Percentiles rank a stretch among this genome's conserved stretches.
These are phyloP conservation scores for Tyrophagus putrescentiae DNA, from an alignment of 1,140 invertebrate genomes.

Conservation along the genomic window DNA sequence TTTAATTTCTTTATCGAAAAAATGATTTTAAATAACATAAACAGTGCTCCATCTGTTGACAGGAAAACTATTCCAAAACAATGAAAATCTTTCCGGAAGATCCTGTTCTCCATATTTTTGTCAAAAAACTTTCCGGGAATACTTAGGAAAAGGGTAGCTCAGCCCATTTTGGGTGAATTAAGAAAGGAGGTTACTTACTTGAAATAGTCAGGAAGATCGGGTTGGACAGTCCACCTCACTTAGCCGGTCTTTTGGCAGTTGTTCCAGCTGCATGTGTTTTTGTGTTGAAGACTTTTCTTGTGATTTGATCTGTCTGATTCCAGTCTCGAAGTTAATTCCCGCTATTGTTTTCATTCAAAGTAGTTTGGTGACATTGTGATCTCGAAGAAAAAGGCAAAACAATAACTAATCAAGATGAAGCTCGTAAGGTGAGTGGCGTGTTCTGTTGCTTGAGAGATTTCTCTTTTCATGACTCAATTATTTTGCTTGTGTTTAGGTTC, in stretches of 20 bases:
- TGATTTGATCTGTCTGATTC: too few relatives aligned
- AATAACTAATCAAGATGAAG: constrained; percentile 14
- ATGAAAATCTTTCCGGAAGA: not conserved
- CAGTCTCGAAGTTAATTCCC: too few relatives aligned
- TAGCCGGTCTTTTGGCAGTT: too few relatives aligned
- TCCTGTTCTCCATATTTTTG: not conserved
- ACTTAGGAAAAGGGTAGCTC: not conserved
- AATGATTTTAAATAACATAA: too few relatives aligned
- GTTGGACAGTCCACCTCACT: not conserved
- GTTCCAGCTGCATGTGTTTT: too few relatives aligned
- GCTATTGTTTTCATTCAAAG: too few relatives aligned
- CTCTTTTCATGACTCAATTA: constrained; percentile 9
- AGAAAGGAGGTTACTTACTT: not conserved
- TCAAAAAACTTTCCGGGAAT: not conserved
- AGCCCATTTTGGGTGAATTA: not conserved
- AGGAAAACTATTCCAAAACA: too few relatives aligned
- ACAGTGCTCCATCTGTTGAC: too few relatives aligned
- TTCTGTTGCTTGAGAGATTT: not conserved
- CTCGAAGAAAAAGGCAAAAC: not conserved
- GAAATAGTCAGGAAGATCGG: too few relatives aligned
- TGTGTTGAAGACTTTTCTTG: too few relatives aligned
- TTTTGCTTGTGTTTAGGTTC: constrained; percentile 48
- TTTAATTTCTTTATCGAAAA: too few relatives aligned
- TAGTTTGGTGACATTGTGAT: too few relatives aligned
- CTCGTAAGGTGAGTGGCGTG: constrained; percentile 1